A percentile compares a stretch with the other conserved stretches of the same genome.
Conservation (phyloP, 2,113 vertebrate genomes). For the Sebastes fasciatus region DNA sequence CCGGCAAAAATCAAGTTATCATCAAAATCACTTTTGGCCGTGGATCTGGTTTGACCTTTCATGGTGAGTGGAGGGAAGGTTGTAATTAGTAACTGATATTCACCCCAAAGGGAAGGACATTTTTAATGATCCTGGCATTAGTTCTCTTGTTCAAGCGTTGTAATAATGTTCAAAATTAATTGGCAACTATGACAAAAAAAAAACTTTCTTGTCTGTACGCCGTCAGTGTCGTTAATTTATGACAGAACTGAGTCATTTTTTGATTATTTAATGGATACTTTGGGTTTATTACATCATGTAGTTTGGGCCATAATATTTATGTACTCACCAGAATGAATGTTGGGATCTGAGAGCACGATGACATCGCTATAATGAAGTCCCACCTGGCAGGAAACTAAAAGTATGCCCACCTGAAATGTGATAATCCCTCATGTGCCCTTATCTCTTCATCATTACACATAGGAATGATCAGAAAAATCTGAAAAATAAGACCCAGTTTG, state of each 20-base stretch:
- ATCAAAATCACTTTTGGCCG: slow-evolving; percentile 17
- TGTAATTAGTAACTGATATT: slow-evolving; percentile 34
- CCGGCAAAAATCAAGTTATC: not conserved
- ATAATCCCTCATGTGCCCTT: not conserved
- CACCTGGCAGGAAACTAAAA: not conserved
- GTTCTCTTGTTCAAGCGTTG: not conserved
- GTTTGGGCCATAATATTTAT: not conserved
- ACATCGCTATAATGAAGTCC: no score
- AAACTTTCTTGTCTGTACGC: not conserved
- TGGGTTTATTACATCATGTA: not conserved
- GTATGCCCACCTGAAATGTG: not conserved
- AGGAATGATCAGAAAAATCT: no score
- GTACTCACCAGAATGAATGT: not conserved
- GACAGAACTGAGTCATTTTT: not conserved
- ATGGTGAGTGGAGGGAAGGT: not conserved
- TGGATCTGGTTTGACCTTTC: slow-evolving; percentile 27
- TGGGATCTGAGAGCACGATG: not conserved
- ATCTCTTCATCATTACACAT: not conserved
- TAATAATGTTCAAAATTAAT: slow-evolving; percentile 16
- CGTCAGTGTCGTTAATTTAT: not conserved
- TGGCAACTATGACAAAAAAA: slow-evolving; percentile 8
- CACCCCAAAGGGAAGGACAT: slow-evolving; percentile 21
- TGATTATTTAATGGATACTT: not conserved
- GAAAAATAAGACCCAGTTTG: not conserved
- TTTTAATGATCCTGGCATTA: slow-evolving; percentile 15